Evolutionary conservation across 2,888 invertebrate genomes (phyloP).

Genomic region (Cephus spinipes): DNA sequence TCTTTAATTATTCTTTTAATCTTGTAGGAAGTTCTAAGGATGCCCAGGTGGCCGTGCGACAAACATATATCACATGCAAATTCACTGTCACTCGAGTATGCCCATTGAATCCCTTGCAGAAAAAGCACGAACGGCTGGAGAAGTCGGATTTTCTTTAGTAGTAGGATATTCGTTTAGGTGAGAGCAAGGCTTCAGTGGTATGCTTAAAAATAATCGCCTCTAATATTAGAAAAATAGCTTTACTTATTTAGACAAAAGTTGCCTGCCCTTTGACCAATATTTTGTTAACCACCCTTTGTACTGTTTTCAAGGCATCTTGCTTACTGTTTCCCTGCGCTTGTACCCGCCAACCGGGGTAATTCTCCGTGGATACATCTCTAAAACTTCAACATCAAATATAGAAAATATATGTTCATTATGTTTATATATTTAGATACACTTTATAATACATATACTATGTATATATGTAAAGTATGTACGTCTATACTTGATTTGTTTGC

Average conservation of each 20-base stretch:
- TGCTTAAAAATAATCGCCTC: conserved; percentile 61
- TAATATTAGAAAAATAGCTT: conserved; percentile 54
- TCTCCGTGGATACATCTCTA: conserved; percentile 61
- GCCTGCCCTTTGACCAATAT: conserved; percentile 65
- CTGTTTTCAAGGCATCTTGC: conserved; percentile 69
- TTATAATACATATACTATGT: conserved; percentile 57
- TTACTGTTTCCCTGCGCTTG: conserved; percentile 63
- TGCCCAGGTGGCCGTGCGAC: conserved; percentile 55
- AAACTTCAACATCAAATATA: conserved; percentile 66
- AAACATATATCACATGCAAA: conserved; percentile 48
- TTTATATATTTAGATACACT: conserved; percentile 60
- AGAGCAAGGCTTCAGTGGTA: conserved; percentile 66
- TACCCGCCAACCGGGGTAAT: conserved; percentile 23
- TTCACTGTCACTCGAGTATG: conserved; percentile 57
- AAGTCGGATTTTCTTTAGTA: conserved; percentile 25
- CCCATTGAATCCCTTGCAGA: conserved; percentile 65
- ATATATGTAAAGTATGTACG: conserved; percentile 51
- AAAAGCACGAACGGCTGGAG: conserved; percentile 54
- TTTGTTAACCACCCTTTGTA: conserved; percentile 65
- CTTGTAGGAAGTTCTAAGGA: conserved; percentile 57
- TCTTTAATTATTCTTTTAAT: conserved; percentile 31
- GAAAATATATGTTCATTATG: conserved; percentile 65
- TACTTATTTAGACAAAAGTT: conserved; percentile 66
- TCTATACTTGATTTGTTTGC: conserved; percentile 57
- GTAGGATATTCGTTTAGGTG: conserved; percentile 33